Base-by-base conservation (phyloP, 2,797 vertebrate genomes). In the Rhodeus uyekii region DNA sequence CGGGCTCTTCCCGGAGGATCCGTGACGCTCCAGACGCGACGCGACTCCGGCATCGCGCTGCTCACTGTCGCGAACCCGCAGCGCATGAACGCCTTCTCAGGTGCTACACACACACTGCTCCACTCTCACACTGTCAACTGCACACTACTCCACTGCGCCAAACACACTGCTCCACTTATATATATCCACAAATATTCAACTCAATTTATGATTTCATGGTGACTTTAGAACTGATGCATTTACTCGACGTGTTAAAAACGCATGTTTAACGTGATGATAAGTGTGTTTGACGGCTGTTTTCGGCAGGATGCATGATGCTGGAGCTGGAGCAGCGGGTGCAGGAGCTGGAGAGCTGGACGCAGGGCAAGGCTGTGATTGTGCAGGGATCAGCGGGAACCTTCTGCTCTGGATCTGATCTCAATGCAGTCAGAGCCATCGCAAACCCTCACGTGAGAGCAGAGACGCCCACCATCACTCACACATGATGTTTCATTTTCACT, bases 371-470 rank as follows among this genome's bases (percentile, higher is more conserved):
- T 60, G 92, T 99, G 76, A 95, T 99, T 8, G 85, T 99, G 67
- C 89, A 19, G 16, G 98, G 98, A 19, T 95, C 96, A 73, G 94
- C 94, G 71, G 95, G 93, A 75, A 98, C 95, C 0, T 99, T 99
- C 91, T 99, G 95, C 87, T 99, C 98, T 0, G 98, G 98, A 81
- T 97, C 96, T 0, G 97, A 99, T 89, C 91, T 99, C 84, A 96
- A 95, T 68, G 95, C 92, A 38, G 96, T 98, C 89, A 94, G 94
- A 89, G 95, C 94, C 5, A 92, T 98, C 48, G 90, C 93, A 24
- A 95, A 92, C 85, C 91, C 96, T 64, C 91, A 98, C 94, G 98
- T 95, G 91, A 42, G 42, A n/a, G n/a, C n/a, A n/a, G n/a, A n/a
- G n/a, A n/a, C n/a, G n/a, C n/a, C n/a, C n/a, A n/a, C n/a, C n/a